phyloP scores from a whole-genome alignment of 1,140 invertebrate genomes.

The Drosophila dunni region DNA sequence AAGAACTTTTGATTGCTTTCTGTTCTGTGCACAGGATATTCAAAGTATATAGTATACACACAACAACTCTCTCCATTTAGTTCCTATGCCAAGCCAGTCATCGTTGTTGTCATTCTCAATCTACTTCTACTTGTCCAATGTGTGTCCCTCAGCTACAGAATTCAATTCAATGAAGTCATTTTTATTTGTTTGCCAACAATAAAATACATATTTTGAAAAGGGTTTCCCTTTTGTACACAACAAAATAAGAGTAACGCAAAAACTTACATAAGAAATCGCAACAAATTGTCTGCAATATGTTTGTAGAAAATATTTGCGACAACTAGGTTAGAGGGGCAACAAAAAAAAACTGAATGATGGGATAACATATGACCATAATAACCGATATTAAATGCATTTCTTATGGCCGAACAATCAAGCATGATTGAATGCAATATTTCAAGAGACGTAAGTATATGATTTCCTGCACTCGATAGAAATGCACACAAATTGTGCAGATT shows the following conservation, averaged over 20 bases:
- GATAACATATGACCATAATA: constrained; percentile 56
- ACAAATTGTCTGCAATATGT: constrained; percentile 63
- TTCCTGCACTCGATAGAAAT: neutral
- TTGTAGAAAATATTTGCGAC: constrained; percentile 47
- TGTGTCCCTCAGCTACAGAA: constrained; percentile 52
- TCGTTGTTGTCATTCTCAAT: constrained; percentile 20
- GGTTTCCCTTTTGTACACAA: constrained; percentile 45
- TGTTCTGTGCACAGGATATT: neutral
- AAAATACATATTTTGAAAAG: constrained; percentile 64
- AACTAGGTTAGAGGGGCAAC: constrained; percentile 20
- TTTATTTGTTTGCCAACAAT: constrained; percentile 76
- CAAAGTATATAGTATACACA: no score
- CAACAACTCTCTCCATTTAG: neutral
- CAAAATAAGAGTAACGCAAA: constrained; percentile 39
- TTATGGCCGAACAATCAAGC: constrained; percentile 54
- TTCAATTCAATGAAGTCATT: constrained; percentile 80
- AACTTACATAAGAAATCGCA: constrained; percentile 18
- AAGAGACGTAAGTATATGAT: constrained; percentile 31
- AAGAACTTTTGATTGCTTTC: constrained; percentile 1
- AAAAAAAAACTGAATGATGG: constrained; percentile 4
- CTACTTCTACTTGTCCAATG: neutral
- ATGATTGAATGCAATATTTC: constrained; percentile 70
- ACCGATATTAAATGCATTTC: constrained; percentile 74
- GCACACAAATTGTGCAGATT: constrained; percentile 32
- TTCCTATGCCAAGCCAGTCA: constrained; percentile 35